Percentiles rank a stretch among this genome's conserved stretches.
Conservation (phyloP, 2,113 vertebrate genomes). For the Ceyx margarethae region DNA sequence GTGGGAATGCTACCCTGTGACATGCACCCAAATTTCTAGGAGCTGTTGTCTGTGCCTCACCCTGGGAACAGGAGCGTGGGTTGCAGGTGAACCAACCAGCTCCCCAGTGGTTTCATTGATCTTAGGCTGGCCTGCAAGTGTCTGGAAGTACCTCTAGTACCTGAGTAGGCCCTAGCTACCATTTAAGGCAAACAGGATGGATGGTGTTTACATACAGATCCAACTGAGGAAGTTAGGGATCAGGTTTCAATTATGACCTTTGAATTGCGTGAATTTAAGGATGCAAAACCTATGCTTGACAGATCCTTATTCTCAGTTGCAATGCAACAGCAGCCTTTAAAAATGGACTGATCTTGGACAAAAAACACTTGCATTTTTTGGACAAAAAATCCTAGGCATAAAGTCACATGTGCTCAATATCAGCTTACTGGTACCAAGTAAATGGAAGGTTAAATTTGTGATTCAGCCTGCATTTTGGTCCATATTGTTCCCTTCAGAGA, state of each 20-base stretch:
- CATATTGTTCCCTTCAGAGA: not conserved
- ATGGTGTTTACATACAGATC: not conserved
- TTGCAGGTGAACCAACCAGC: not conserved
- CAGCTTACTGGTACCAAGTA: not conserved
- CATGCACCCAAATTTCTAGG: not conserved
- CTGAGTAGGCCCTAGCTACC: not conserved
- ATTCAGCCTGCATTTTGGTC: not conserved
- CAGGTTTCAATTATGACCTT: not conserved
- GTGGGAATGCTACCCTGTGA: not conserved
- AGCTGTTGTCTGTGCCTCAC: fast-evolving
- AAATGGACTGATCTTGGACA: not conserved
- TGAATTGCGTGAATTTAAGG: not conserved
- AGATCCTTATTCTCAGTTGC: not conserved
- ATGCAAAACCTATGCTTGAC: not conserved
- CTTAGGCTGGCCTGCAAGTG: not conserved
- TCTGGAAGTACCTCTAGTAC: not conserved
- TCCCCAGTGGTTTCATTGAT: not conserved
- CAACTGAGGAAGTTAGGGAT: not conserved
- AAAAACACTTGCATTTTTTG: too few species aligned
- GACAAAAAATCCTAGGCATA: not conserved
- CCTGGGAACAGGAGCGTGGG: not conserved
- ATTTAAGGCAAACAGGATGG: not conserved
- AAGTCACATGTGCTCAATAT: not conserved
- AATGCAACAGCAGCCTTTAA: not conserved
- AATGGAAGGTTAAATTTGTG: not conserved